phyloP scores from a whole-genome alignment of 2,797 vertebrate genomes.

The Xiphorhynchus erythropygius region DNA sequence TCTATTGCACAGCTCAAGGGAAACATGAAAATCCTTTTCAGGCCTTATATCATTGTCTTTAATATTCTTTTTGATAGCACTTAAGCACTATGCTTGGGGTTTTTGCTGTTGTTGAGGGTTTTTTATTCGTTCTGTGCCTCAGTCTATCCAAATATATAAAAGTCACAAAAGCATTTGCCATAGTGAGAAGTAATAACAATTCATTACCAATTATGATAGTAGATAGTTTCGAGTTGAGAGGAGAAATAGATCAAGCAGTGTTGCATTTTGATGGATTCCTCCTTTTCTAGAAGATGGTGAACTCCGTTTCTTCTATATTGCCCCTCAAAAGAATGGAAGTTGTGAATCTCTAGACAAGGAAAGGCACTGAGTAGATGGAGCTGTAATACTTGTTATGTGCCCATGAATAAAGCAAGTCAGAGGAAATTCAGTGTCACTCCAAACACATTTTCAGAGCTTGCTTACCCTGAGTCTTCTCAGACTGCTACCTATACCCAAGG shows the following conservation, averaged over 20 bases:
- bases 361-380: not conserved
- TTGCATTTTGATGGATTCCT: not conserved
- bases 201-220: slow-evolving; percentile 28
- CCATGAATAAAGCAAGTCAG: not conserved
- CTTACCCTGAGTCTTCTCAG: not conserved
- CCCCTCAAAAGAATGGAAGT: not conserved
- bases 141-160: not conserved
- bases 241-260: not conserved
- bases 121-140: not conserved
- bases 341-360: not conserved
- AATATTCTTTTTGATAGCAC: not conserved
- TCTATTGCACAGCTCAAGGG: not conserved
- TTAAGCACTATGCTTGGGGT: not conserved
- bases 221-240: slow-evolving; percentile 1
- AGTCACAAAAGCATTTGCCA: not conserved
- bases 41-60: not conserved
- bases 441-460: not conserved
- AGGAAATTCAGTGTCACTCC: not conserved
- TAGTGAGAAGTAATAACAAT: slow-evolving; percentile 13
- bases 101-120: no score
- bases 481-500: not conserved
- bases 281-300: not conserved
- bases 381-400: not conserved
- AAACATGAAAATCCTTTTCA: not conserved
- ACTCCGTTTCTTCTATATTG: not conserved